Evolutionary conservation across 2,888 invertebrate genomes (phyloP).

Genomic region (Hypolimnas misippus): DNA sequence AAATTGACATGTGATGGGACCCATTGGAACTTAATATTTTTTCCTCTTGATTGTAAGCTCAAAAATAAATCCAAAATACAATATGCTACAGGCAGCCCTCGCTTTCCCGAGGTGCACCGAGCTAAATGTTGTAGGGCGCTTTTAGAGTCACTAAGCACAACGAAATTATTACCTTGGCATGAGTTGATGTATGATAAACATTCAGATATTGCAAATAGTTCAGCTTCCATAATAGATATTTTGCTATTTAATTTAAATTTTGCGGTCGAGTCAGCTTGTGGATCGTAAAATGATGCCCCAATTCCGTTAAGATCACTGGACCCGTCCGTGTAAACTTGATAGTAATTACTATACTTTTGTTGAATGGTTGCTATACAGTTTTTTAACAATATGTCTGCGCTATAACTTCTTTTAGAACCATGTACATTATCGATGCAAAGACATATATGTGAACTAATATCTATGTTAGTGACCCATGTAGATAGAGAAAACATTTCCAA

Average conservation of each 20-base stretch:
- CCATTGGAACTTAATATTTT: constrained; percentile 33
- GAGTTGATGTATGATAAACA: constrained; percentile 28
- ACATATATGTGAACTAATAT: background rate
- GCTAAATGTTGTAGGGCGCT: constrained; percentile 36
- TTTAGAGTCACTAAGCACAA: constrained; percentile 37
- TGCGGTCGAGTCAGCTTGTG: background rate
- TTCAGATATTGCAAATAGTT: constrained; percentile 34
- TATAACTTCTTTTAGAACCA: background rate
- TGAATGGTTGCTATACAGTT: background rate
- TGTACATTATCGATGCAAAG: background rate
- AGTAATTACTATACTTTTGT: constrained; percentile 1
- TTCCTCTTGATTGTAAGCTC: constrained; percentile 2
- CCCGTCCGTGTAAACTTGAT: background rate
- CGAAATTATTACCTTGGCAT: constrained; percentile 24
- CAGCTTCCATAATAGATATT: constrained; percentile 34
- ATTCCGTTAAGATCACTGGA: background rate
- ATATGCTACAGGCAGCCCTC: constrained; percentile 40
- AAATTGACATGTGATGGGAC: constrained; percentile 34
- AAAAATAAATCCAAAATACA: constrained; percentile 33
- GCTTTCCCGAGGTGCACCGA: constrained; percentile 34
- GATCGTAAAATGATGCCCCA: constrained; percentile 4
- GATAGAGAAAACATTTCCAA: constrained; percentile 1
- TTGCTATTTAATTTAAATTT: background rate
- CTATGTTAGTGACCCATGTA: constrained; percentile 4
- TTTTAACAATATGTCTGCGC: background rate